Conservation (phyloP, 2,797 vertebrate genomes). For the Clarias fuscus region DNA sequence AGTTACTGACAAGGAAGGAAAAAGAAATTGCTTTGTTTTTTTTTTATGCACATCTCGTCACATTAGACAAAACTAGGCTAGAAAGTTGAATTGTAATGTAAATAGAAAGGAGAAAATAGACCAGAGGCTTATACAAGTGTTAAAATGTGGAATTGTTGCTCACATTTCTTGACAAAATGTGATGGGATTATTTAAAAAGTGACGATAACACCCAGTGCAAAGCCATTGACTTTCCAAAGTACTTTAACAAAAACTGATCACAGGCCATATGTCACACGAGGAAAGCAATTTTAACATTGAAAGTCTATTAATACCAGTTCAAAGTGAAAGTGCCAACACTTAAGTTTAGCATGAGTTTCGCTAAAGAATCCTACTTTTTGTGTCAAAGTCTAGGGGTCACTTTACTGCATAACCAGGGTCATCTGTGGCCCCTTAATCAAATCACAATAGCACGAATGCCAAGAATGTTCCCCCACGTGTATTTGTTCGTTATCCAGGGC, state of each 20-base stretch:
- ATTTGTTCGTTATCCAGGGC: background rate
- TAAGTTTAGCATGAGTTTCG: slow-evolving; percentile 16
- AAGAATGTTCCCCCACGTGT: background rate
- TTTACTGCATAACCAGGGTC: slow-evolving; percentile 63
- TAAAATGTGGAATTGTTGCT: background rate
- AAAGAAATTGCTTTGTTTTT: too few relatives aligned
- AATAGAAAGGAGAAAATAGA: background rate
- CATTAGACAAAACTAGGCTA: background rate
- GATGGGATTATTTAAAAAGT: background rate
- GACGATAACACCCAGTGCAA: background rate
- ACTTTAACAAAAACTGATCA: slow-evolving; percentile 1
- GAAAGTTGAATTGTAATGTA: background rate
- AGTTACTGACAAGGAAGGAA: background rate
- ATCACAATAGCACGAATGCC: slow-evolving; percentile 74
- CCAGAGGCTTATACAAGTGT: background rate
- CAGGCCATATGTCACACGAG: background rate
- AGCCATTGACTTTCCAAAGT: background rate
- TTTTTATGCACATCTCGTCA: background rate
- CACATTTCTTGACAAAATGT: background rate
- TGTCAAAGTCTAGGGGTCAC: slow-evolving; percentile 65
- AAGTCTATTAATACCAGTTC: background rate
- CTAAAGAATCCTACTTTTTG: slow-evolving; percentile 53
- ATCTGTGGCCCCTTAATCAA: slow-evolving; percentile 67
- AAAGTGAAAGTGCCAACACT: background rate
- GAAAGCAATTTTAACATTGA: background rate